These are phyloP conservation scores for Scarus forsteni DNA, from an alignment of 2,797 vertebrate genomes.

Conservation along the genomic window DNA sequence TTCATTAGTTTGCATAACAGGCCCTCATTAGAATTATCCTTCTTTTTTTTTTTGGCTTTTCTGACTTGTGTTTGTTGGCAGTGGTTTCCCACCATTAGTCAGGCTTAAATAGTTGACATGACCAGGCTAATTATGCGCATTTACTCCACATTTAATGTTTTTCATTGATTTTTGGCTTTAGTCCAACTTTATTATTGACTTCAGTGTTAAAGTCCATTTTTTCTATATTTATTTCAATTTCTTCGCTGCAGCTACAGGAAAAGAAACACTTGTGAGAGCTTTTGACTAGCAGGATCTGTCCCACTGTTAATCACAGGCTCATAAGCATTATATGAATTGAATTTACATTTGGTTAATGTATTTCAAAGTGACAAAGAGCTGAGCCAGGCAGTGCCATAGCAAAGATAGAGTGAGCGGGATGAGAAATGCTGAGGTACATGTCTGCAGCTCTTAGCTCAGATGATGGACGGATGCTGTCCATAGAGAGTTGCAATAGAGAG, in stretches of 20 bases:
- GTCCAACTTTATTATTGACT: not conserved
- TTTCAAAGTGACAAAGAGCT: slow-evolving; percentile 30
- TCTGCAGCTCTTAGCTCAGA: slow-evolving; percentile 52
- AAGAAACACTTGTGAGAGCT: slow-evolving; percentile 6
- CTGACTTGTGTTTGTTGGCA: not conserved
- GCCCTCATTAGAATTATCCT: too few species aligned
- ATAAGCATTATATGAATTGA: slow-evolving; percentile 31
- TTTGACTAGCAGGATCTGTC: not conserved
- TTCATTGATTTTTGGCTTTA: not conserved
- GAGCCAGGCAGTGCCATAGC: slow-evolving; percentile 10
- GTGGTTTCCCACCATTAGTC: not conserved
- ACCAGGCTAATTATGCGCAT: slow-evolving; percentile 2
- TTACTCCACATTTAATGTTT: not conserved
- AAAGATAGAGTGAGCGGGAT: slow-evolving; percentile 36
- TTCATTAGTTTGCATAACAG: too few species aligned
- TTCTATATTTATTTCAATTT: not conserved
- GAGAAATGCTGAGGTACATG: slow-evolving; percentile 48
- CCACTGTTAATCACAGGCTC: slow-evolving; percentile 36
- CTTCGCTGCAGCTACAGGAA: not conserved
- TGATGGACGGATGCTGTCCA: slow-evolving; percentile 61
- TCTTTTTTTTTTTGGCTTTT: not conserved
- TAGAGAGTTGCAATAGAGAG: slow-evolving; percentile 54
- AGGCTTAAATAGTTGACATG: not conserved
- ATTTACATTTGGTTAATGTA: slow-evolving; percentile 57
- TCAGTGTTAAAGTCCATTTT: not conserved